Conservation (phyloP, 1,140 invertebrate species). For the Saccostrea echinata region DNA sequence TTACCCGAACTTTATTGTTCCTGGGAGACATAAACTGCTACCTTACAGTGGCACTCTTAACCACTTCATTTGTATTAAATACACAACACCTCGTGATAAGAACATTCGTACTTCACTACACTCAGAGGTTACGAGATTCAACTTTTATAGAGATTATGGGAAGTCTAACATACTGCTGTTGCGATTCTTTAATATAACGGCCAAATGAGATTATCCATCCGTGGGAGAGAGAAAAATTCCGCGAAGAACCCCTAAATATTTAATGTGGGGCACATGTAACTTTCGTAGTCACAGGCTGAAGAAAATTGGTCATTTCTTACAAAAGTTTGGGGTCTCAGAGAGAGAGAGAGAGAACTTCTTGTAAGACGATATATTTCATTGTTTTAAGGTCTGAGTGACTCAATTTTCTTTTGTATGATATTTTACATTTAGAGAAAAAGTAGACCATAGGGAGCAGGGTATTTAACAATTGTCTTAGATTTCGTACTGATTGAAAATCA, state of each 20-base stretch:
- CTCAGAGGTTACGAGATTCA: neutral
- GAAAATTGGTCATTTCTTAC: neutral
- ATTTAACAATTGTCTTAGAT: neutral
- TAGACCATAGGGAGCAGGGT: neutral
- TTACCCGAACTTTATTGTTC: neutral
- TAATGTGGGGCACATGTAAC: neutral
- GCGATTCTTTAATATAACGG: neutral
- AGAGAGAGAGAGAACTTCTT: neutral
- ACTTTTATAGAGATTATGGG: neutral
- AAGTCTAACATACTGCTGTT: neutral
- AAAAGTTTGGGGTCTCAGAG: neutral
- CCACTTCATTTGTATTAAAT: conserved; percentile 13
- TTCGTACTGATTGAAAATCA: neutral
- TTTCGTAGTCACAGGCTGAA: neutral
- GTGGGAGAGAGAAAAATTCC: neutral
- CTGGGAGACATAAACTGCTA: neutral
- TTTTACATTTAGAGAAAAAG: neutral
- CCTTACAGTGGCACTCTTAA: neutral
- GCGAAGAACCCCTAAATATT: neutral
- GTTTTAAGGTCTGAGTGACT: neutral
- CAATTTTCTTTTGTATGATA: neutral
- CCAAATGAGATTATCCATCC: too few relatives aligned
- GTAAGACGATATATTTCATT: neutral
- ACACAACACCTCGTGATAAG: neutral
- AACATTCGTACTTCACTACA: neutral